Evolutionary conservation across 2,113 vertebrate species (phyloP), one percentile per base, ranked within the genome.

Genomic region (Sprattus sprattus): DNA sequence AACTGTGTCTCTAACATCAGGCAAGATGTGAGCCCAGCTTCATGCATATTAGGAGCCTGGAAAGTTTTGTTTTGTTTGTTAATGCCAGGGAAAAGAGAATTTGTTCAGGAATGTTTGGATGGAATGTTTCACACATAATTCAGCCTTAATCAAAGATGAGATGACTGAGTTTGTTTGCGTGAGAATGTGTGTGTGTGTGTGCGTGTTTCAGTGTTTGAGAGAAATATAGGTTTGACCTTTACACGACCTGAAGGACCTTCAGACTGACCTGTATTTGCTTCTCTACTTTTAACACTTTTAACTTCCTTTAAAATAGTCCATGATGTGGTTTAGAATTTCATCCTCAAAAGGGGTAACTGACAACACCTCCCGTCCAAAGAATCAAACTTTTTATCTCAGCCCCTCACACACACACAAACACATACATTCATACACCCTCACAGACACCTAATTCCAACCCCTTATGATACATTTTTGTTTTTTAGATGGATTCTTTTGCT

Each of bases 141-240:
- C 54, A 57, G 54, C 54, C 54, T 22, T 57, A 57, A 20, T 57
- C 18, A 20, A 57, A 4, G 54, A 57, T 20, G 18, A 22, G 54
- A 57, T 6, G 20, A 22, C 18, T 52, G 49, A 81, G 82, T 81
- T 32, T 32, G 64, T 85, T 81, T 83, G 64, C 81, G 54, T 85
- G 50, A 46, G 50, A 52, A 18, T 81, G 82, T 47, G 39, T 52
- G 52, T 71, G 46, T 86, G 82, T 81, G 60, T 82, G 22, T 71
- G 49, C 78, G 84, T 47, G 18, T 88, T 45, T 45, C 22, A 45
- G 45, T 82, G 57, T 86, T 45, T 47, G 22, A 44, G 9, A 49
- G 39, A 81, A 71, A 78, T 9, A 13, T 45, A 82, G 39, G 39
- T 75, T 57, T 83, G 6, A 10, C 46, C 39, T 15, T 9, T 45